Evolutionary conservation across 30 jellyfish, hydroid and myxozoan genomes (phyloP), one percentile per base, ranked within the genome.

Genomic region (Turritopsis dohrnii): DNA sequence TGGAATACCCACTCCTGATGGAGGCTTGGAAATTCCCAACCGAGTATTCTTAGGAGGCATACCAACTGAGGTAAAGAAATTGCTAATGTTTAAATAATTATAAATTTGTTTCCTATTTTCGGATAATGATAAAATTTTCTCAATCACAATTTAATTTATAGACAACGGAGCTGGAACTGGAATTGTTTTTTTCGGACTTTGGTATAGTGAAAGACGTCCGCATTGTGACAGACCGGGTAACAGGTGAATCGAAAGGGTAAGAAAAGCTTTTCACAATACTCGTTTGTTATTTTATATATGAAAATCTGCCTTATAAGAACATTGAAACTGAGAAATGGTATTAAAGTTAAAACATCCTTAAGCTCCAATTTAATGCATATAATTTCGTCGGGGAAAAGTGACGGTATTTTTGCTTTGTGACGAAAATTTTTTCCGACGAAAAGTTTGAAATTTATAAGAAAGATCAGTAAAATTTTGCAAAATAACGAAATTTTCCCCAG

Each of bases 191-290:
- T 74, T 89, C 97, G 60, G 99, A 94, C 73, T 94, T 65, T 72
- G 99, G 97, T 1, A 79, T 87, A 7, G 99, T 94, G 52, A 89
- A 86, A 28, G 99, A 94, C 79, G 99, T 94, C 20, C 79, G 99
- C 54, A 94, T 94, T 75, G 99, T 94, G 25, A 94, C 99, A 16
- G 99, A 94, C 81, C 97, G 99, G 73, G 89, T 89, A 54, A 94
- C 99, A 16, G 99, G 99, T n/a, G 97, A 89, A 79, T 89, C 96
- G 85, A 94, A 94, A 75, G 99, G 99, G 97, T 89, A 89, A 53
- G 21, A 69, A 19, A 69, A 69, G 16, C 77, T n/a, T 69, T 69
- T 69, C 19, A 69, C 60, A 13, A 41, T 41, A 41, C 9, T 3
- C 5, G 13, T 3, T 41, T 3, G 5, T 41, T 41, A 41, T 13